Base-by-base conservation (phyloP, 2,113 vertebrate genomes). In the Embiotoca jacksoni region DNA sequence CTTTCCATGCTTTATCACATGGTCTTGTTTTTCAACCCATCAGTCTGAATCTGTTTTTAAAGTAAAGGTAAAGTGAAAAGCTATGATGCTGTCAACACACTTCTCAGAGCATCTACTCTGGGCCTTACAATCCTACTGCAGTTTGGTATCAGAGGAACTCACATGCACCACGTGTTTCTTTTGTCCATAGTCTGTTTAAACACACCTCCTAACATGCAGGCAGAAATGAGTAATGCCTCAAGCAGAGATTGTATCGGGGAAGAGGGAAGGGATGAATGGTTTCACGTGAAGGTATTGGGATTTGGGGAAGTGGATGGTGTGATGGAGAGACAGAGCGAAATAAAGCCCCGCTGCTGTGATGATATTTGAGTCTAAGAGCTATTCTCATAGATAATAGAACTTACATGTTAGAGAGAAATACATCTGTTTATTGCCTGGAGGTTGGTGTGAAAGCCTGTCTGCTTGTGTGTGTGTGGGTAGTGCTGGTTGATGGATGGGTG, bases 391-490 rank as follows among this genome's bases (percentile, higher is more conserved):
- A 91, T 85, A 75, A 82, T 63, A 84, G 61, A 84, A 76, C 35
- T 66, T 68, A 44, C 73, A 86, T 83, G 82, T 65, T 66, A 36
- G 41, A 73, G 57, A 87, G 74, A 70, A 72, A 84, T 72, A 55
- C 60, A 83, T 85, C 62, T 65, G 67, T 83, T 85, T 82, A 71
- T 86, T 72, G 81, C 79, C 82, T 70, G 67, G 41, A 82, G 87
- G 75, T 50, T 68, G 50, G 30, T 83, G 77, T 86, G 62, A 82
- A 79, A 78, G 61, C 53, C 54, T 73, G 70, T 37, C 7, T 84
- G 57, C 54, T 7, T 66, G 47, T 75, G 2, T 72, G 14, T 83
- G 78, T 78, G 82, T 83, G 75, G 60, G 66, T 49, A 54, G 60
- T 46, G 61, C 39, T 54, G 60, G 41, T 66, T 44, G 58, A 75